phyloP scores from a whole-genome alignment of 2,888 invertebrate genomes.

The Pelosia muscerda region DNA sequence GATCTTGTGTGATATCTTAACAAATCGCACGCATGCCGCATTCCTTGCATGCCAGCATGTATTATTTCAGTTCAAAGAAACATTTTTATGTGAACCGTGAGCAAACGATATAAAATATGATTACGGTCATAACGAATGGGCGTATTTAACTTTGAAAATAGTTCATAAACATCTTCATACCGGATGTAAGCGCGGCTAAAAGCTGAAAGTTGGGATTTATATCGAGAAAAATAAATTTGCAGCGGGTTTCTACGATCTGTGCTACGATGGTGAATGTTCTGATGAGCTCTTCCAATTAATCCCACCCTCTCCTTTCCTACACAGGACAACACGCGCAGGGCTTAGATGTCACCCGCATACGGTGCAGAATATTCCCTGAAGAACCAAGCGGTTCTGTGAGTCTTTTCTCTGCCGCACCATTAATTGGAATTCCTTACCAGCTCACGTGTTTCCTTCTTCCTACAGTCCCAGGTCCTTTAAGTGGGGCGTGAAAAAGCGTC shows the following conservation, averaged over 20 bases:
- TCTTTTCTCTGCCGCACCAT: too few species aligned
- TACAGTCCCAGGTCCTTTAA: too few species aligned
- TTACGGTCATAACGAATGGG: slow-evolving; percentile 19
- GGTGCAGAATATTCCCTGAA: too few species aligned
- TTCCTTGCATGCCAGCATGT: slow-evolving; percentile 15
- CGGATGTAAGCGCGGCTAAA: neutral
- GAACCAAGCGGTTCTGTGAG: too few species aligned
- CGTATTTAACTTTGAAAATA: neutral
- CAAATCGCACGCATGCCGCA: slow-evolving; percentile 10
- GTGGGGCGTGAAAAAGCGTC: too few species aligned
- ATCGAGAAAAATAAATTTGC: neutral
- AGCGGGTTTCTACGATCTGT: neutral
- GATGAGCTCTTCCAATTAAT: too few species aligned
- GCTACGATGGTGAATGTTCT: too few species aligned
- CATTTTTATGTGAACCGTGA: slow-evolving; percentile 34
- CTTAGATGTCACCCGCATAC: too few species aligned
- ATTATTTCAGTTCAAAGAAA: slow-evolving; percentile 31
- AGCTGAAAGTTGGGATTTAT: neutral
- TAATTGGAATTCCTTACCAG: too few species aligned
- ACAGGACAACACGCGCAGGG: too few species aligned
- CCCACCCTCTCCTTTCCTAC: too few species aligned
- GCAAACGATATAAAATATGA: slow-evolving; percentile 36
- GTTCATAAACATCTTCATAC: neutral
- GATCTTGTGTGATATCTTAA: slow-evolving; percentile 5
- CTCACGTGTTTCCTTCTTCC: too few species aligned